These are phyloP conservation scores for Leistus spinibarbis DNA, from an alignment of 2,888 invertebrate genomes.

Conservation along the genomic window DNA sequence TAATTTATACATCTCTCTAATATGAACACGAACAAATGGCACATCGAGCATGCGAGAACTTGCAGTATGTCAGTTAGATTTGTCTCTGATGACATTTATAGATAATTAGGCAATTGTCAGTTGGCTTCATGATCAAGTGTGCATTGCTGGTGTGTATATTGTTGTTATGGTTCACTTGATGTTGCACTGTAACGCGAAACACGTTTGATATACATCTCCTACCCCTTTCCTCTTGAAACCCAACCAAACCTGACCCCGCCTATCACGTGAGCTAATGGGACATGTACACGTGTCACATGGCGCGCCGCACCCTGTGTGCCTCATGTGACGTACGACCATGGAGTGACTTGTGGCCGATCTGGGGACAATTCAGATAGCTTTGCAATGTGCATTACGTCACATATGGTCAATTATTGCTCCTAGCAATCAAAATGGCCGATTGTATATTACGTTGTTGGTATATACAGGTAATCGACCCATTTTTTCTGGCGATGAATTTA, in stretches of 20 bases:
- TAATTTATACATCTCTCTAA: not conserved
- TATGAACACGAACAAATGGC: not conserved
- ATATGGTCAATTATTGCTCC: slow-evolving; percentile 4
- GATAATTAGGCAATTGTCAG: slow-evolving; percentile 30
- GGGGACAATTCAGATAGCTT: slow-evolving; percentile 11
- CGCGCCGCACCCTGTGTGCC: not conserved
- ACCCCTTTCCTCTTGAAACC: not conserved
- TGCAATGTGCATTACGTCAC: slow-evolving; percentile 5
- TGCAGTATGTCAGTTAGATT: not conserved
- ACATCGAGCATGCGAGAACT: not conserved
- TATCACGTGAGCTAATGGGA: slow-evolving; percentile 15
- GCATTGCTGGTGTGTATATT: not conserved
- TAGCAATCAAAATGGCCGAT: not conserved
- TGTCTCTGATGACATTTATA: slow-evolving; percentile 23
- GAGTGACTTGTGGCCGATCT: slow-evolving; percentile 12
- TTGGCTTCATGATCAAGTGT: slow-evolving; percentile 24
- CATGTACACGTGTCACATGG: slow-evolving; percentile 22
- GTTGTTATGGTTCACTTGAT: not conserved
- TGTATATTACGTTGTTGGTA: not conserved
- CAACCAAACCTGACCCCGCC: not conserved
- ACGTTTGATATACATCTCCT: slow-evolving; percentile 3
- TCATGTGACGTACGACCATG: not conserved
- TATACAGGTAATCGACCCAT: no score
- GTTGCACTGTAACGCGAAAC: not conserved
- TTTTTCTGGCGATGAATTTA: no score